A percentile compares a stretch with the other conserved stretches of the same genome.
These are phyloP conservation scores for Clangula hyemalis DNA, from an alignment of 2,797 vertebrate genomes.

Conservation along the genomic window DNA sequence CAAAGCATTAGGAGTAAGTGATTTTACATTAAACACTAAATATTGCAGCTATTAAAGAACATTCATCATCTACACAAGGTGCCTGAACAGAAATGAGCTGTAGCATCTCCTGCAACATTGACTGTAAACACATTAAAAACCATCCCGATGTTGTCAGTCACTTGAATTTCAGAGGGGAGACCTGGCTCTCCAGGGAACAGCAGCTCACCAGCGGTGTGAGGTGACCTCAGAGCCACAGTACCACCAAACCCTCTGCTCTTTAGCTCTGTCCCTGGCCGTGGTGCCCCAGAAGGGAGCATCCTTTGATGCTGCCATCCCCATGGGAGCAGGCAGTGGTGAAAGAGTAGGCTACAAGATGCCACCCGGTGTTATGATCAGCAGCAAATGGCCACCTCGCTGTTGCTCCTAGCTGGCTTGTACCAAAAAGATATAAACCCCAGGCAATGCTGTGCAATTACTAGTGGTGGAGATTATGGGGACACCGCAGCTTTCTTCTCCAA, in stretches of 20 bases:
- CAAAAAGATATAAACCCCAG: not conserved
- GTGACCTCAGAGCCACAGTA: not conserved
- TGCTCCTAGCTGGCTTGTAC: not conserved
- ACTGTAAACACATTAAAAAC: not conserved
- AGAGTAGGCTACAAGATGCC: not conserved
- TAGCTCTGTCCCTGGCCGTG: not conserved
- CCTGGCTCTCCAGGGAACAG: accelerated
- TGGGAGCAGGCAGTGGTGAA: not conserved
- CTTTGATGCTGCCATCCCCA: not conserved
- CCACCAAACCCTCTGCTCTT: not conserved
- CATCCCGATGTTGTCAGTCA: not conserved
- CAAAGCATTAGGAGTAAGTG: constrained; percentile 38
- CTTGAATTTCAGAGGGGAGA: not conserved
- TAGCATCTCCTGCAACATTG: constrained; percentile 15
- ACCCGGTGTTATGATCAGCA: accelerated
- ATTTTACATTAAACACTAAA: constrained; percentile 65
- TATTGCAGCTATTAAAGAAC: constrained; percentile 58
- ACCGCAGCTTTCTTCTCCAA: not conserved
- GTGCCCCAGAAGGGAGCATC: not conserved
- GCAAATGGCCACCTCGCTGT: not conserved
- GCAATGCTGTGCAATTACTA: not conserved
- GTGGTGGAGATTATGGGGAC: not conserved
- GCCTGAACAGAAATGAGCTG: constrained; percentile 62
- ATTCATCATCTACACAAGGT: constrained; percentile 45
- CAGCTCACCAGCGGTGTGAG: not conserved